These are phyloP conservation scores for Callaeas wilsoni DNA, from an alignment of 2,113 vertebrate species.

Conservation along the genomic window DNA sequence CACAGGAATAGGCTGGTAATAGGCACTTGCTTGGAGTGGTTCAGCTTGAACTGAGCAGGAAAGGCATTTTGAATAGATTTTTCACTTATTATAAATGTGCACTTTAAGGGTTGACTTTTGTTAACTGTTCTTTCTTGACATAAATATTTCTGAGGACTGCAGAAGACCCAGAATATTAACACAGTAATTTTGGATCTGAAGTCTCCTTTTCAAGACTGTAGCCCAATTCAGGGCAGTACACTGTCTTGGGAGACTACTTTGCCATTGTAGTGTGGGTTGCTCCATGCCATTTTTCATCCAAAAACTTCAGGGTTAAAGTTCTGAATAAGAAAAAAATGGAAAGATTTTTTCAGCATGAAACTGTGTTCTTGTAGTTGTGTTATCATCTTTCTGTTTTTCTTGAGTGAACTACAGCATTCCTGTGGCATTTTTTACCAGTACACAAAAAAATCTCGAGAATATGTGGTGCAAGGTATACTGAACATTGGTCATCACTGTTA, in stretches of 20 bases:
- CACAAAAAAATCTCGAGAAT: fast-evolving
- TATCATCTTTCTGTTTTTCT: neutral
- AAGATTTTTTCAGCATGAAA: neutral
- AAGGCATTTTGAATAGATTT: neutral
- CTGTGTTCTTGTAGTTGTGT: neutral
- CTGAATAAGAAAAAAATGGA: neutral
- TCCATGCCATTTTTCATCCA: neutral
- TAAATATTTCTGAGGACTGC: neutral
- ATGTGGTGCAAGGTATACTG: neutral
- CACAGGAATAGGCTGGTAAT: neutral
- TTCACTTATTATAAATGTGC: neutral
- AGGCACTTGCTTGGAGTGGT: neutral
- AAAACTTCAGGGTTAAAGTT: neutral
- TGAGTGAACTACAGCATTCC: neutral
- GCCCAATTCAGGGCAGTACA: neutral
- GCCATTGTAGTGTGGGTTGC: neutral
- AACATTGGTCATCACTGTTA: neutral
- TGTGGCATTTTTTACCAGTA: neutral
- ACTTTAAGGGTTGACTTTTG: neutral
- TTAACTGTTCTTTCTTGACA: neutral
- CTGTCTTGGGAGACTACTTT: neutral
- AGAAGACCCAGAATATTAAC: neutral
- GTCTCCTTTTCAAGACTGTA: neutral
- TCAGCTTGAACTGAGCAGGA: neutral
- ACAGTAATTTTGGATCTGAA: neutral